Evolutionary conservation across 2,888 invertebrate species (phyloP).

Genomic region (Camptogramma bilineatum): DNA sequence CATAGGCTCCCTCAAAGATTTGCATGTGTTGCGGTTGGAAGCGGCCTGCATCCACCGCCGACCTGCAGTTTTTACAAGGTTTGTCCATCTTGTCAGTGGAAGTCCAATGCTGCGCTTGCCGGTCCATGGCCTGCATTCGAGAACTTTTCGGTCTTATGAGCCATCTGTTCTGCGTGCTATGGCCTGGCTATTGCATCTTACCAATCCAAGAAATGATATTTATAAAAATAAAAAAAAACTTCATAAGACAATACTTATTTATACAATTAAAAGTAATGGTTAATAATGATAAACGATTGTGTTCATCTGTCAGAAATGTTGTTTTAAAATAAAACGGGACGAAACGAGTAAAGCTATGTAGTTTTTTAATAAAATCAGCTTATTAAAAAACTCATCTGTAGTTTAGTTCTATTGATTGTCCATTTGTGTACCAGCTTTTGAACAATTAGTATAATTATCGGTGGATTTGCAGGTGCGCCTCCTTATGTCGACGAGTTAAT

Average conservation of each 20-base stretch:
- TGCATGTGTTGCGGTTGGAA: too few relatives aligned
- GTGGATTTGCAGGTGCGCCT: slow-evolving; percentile 76
- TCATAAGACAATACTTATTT: neutral
- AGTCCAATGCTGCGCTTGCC: too few relatives aligned
- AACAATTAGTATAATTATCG: slow-evolving; percentile 71
- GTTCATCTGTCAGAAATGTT: slow-evolving; percentile 11
- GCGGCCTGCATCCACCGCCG: too few relatives aligned
- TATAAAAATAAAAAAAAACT: neutral
- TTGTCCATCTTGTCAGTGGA: too few relatives aligned
- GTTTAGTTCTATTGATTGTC: slow-evolving; percentile 28
- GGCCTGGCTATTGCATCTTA: too few relatives aligned
- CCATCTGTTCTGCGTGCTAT: too few relatives aligned
- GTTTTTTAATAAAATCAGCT: slow-evolving; percentile 16
- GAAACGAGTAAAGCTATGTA: neutral
- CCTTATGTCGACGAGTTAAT: slow-evolving; percentile 70
- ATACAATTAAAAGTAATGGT: neutral
- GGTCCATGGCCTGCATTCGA: too few relatives aligned
- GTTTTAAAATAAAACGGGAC: neutral
- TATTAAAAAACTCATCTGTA: neutral
- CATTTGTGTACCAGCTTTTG: slow-evolving; percentile 57
- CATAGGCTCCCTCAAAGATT: too few relatives aligned
- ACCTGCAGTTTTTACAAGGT: too few relatives aligned
- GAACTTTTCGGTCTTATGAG: too few relatives aligned
- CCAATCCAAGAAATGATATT: neutral
- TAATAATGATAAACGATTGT: neutral